These are phyloP conservation scores for Holacanthus passer DNA, from an alignment of 2,113 vertebrate species.

Conservation along the genomic window DNA sequence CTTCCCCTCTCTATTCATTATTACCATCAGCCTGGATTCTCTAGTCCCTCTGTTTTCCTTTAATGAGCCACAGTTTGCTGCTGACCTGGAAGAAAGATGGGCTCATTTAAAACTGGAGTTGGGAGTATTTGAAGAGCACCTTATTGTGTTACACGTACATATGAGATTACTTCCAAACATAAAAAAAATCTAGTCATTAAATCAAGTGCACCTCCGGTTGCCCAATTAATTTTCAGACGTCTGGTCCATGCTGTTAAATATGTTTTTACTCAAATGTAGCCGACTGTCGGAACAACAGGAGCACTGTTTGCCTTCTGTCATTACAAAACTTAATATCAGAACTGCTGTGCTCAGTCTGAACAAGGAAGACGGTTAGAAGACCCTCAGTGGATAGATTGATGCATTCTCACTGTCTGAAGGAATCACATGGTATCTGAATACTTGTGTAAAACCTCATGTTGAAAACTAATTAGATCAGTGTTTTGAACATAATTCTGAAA, in stretches of 20 bases:
- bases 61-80: slow-evolving; percentile 64
- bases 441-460: background rate
- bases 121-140: slow-evolving; percentile 18
- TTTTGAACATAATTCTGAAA: background rate
- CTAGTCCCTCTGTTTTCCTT: slow-evolving; percentile 46
- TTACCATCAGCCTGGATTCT: slow-evolving; percentile 47
- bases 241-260: background rate
- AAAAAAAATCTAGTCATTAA: slow-evolving; percentile 25
- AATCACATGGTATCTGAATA: background rate
- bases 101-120: slow-evolving; percentile 36
- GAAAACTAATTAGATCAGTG: background rate
- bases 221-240: slow-evolving; percentile 1
- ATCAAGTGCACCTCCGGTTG: slow-evolving; percentile 1
- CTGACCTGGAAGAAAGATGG: slow-evolving; percentile 57
- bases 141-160: background rate
- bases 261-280: background rate
- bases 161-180: slow-evolving; percentile 7
- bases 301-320: background rate
- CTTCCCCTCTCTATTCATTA: slow-evolving; percentile 44
- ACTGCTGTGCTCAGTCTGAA: background rate
- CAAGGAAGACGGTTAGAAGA: background rate
- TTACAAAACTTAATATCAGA: background rate
- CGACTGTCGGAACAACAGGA: background rate
- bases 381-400: background rate
- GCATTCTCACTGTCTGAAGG: background rate